A percentile compares a stretch with the other conserved stretches of the same genome.
Conservation (phyloP, 2,888 invertebrate species). For the Encarsia formosa region DNA sequence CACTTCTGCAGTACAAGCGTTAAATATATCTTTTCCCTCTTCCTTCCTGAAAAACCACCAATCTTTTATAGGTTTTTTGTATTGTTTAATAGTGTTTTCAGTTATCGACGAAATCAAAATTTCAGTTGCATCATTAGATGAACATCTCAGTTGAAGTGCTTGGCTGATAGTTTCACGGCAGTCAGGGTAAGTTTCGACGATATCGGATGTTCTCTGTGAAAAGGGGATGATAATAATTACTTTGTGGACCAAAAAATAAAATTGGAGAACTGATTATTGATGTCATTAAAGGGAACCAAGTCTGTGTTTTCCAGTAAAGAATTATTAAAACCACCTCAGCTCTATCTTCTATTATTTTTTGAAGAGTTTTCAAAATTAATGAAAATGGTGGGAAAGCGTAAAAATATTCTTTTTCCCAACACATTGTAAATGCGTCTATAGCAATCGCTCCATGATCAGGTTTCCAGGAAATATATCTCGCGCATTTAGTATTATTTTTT, state of each 20-base stretch:
- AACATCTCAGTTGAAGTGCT: no score
- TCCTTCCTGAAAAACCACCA: no score
- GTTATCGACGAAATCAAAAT: neutral
- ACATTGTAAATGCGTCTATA: no score
- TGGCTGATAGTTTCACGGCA: slow-evolving; percentile 2
- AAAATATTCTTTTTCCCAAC: slow-evolving; percentile 11
- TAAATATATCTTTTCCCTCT: neutral
- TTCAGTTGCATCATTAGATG: no score
- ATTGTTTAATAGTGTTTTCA: slow-evolving; percentile 5
- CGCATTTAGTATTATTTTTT: slow-evolving; percentile 21
- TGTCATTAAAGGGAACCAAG: slow-evolving; percentile 30
- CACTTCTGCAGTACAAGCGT: neutral
- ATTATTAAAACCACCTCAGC: slow-evolving; percentile 24
- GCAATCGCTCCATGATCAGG: no score
- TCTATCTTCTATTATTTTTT: slow-evolving; percentile 22
- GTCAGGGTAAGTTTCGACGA: no score
- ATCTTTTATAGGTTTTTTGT: no score
- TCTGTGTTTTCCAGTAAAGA: slow-evolving; percentile 20
- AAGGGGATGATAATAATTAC: no score
- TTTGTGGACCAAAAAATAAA: no score
- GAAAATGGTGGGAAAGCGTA: slow-evolving; percentile 27
- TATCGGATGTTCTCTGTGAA: no score
- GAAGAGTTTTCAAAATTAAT: slow-evolving; percentile 13
- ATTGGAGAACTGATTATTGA: no score
- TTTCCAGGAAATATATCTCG: slow-evolving; percentile 18